Base-by-base conservation (phyloP, 2,888 invertebrate genomes). In the Nebria salina region DNA sequence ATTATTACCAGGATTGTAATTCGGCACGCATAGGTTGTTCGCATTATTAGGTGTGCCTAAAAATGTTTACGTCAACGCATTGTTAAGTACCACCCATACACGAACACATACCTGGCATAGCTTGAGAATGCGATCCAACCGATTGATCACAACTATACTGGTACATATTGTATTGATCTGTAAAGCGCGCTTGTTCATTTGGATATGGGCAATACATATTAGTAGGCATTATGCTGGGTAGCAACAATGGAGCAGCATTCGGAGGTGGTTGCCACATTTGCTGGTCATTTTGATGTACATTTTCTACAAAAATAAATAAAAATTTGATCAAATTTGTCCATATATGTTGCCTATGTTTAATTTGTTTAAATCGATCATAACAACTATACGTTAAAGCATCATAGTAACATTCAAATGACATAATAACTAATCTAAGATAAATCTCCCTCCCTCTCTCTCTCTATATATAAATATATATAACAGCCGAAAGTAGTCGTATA, bases 101-200 rank as follows among this genome's bases (percentile, higher is more conserved):
- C 34, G 34, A 34, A 34, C 34, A 34, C 34, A 5, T 34, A 78
- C 78, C 73, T 73, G 72, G 41, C 13, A 73, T 65, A n/a, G 25
- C 72, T 65, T 78, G 72, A 7, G 64, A 64, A 65, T 65, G 65
- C 64, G 72, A 54, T 34, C 72, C 72, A 41, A 72, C 64, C 65
- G 65, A 73, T 7, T 73, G 15, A 42, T 65, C 42, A 34, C 15
- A 25, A 64, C 34, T 64, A 15, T 72, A 13, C 15, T 78, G 78
- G 41, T 72, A 20, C 20, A 73, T 41, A 41, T 78, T 78, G 20
- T 15, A 73, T 25, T 77, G 77, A 11, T 72, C 41, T 15, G 72
- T 54, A 6, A 77, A 54, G 9, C 41, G 54, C 72, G 70, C 54
- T 54, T 72, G 77, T 26, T 65, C 15, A n/a, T 75, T 65, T 43